These are phyloP conservation scores for Benitochromis conjunctus DNA, from an alignment of 2,113 vertebrate genomes.

Conservation along the genomic window DNA sequence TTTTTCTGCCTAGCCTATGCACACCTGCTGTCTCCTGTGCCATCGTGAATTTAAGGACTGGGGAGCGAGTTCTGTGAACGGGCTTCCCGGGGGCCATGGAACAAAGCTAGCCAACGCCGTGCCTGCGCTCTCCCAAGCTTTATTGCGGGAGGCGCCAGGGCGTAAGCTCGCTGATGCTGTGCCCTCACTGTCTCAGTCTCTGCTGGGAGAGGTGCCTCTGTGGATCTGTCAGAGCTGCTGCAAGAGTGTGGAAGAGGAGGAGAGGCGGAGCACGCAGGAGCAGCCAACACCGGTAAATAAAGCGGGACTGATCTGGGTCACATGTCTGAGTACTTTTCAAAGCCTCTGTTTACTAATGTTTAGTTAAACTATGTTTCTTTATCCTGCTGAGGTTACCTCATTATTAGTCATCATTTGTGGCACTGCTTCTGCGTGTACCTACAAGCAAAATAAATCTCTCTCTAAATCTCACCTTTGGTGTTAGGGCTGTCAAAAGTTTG, in stretches of 20 bases:
- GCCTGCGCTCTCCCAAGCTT: conserved; percentile 91
- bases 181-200: conserved; percentile 92
- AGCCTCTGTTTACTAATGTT: background rate
- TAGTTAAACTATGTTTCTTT: background rate
- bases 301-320: conserved; percentile 20
- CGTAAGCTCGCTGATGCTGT: conserved; percentile 89
- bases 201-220: conserved; percentile 95
- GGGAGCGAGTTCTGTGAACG: conserved; percentile 86
- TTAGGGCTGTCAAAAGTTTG: background rate
- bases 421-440: background rate
- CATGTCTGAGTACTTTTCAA: background rate
- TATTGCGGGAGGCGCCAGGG: conserved; percentile 86
- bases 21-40: conserved; percentile 96
- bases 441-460: background rate
- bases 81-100: conserved; percentile 82
- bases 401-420: background rate
- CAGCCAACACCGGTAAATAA: conserved; percentile 82
- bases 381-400: background rate
- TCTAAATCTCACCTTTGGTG: background rate
- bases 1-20: conserved; percentile 79
- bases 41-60: conserved; percentile 97
- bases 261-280: conserved; percentile 87
- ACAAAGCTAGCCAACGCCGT: conserved; percentile 85
- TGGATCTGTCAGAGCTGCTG: conserved; percentile 99
- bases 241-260: conserved; percentile 96